Percentiles rank a stretch among this genome's conserved stretches.
Evolutionary conservation across 2,797 vertebrate species (phyloP).

Genomic region (Ambastaia sidthimunki): DNA sequence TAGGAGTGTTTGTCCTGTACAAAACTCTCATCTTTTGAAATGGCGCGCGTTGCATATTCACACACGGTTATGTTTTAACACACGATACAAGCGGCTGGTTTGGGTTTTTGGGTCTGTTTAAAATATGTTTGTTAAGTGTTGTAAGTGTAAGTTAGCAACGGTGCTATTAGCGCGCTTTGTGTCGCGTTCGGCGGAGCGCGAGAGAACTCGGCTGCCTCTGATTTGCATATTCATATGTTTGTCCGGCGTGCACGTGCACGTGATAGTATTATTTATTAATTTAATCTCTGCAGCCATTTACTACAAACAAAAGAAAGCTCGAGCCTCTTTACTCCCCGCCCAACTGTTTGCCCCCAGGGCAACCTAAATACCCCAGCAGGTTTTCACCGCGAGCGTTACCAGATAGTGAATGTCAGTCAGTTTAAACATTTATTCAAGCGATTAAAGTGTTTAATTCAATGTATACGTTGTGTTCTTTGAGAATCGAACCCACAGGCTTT

Average conservation of each 20-base stretch:
- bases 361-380: constrained; percentile 14
- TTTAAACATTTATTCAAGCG: too few species aligned
- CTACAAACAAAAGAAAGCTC: not conserved
- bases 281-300: not conserved
- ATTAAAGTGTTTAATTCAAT: too few species aligned
- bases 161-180: constrained; percentile 27
- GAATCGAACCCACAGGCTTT: too few species aligned
- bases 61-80: not conserved
- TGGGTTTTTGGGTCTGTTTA: not conserved
- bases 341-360: constrained; percentile 31
- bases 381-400: too few species aligned
- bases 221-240: constrained; percentile 42
- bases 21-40: constrained; percentile 19
- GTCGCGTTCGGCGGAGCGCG: not conserved
- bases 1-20: constrained; percentile 20
- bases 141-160: not conserved
- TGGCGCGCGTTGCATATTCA: constrained; percentile 22
- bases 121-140: not conserved
- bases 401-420: too few species aligned
- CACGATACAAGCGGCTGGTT: not conserved
- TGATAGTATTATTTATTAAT: not conserved
- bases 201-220: constrained; percentile 6
- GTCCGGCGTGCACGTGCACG: not conserved
- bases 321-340: not conserved
- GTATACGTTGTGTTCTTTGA: not conserved